Evolutionary conservation across 1,140 invertebrate genomes (phyloP), one percentile per base, ranked within the genome.

Genomic region (Pinna nobilis): DNA sequence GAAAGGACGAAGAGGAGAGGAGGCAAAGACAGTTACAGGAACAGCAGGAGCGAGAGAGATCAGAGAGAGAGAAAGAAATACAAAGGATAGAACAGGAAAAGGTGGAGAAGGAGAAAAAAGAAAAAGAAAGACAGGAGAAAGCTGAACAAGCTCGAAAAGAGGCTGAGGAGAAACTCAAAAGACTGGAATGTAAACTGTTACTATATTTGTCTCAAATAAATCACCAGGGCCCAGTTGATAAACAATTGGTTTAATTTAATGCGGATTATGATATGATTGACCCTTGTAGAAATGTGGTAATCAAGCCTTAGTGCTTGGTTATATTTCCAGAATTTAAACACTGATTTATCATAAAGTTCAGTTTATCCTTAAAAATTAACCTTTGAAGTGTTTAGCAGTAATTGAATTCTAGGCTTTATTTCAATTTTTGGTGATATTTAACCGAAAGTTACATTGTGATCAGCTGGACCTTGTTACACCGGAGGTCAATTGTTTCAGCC

Each of bases 81-180:
- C 6, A 60, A 66, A 64, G 69, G 28, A 59, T 18, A 70, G 37
- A 64, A 49, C 20, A 65, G 59, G 35, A 50, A 50, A 51, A 79
- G 23, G 51, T 64, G 41, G 78, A 77, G 28, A 71, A 61, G 18
- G 51, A 41, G n/a, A 68, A 68, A 32, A 73, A 50, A 47, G 71
- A 77, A n/a, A 53, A 60, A 44, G 57, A 69, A 33, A 82, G 80
- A 15, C 66, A 73, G 59, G 73, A 71, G 30, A 74, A 47, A 82
- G 59, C 66, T 66, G 78, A 80, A 23, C 47, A 78, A 51, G 78
- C 80, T 2, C 64, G 65, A 37, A 68, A 39, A 59, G 39, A 73
- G 55, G 82, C 80, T 15, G 78, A 84, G 49, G 80, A 80, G 30
- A 80, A 80, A 77, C 41, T 82, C 1, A 64, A 70, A 20, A 32